phyloP scores from a whole-genome alignment of 2,888 invertebrate species.

The Eupithecia subfuscata region DNA sequence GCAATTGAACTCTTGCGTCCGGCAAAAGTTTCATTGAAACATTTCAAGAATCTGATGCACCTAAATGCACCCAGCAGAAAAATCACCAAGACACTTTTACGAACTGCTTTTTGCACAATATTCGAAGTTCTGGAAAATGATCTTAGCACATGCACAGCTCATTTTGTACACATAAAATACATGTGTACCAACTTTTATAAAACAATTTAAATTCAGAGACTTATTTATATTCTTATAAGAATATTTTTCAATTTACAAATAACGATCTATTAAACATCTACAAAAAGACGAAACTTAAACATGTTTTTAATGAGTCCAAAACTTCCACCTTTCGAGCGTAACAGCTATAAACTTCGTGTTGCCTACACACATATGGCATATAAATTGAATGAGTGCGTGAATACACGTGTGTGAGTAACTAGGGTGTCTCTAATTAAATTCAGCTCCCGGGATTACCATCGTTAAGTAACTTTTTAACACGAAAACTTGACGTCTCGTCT shows the following conservation, averaged over 20 bases:
- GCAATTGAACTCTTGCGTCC: neutral
- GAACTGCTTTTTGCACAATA: neutral
- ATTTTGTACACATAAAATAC: too few relatives aligned
- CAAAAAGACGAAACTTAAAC: neutral
- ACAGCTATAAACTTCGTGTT: neutral
- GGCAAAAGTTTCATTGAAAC: neutral
- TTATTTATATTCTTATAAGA: neutral
- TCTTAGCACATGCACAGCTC: too few relatives aligned
- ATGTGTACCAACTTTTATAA: too few relatives aligned
- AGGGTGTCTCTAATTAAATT: slow-evolving; percentile 49
- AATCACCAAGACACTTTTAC: too few relatives aligned
- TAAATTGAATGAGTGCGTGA: slow-evolving; percentile 6
- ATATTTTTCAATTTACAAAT: slow-evolving; percentile 1
- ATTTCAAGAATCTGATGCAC: too few relatives aligned
- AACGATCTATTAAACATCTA: slow-evolving; percentile 5
- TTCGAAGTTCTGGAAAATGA: neutral
- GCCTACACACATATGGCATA: neutral
- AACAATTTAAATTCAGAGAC: neutral
- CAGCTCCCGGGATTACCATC: slow-evolving; percentile 50
- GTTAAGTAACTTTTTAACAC: slow-evolving; percentile 45
- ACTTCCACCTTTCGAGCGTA: neutral
- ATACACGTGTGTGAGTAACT: slow-evolving; percentile 27
- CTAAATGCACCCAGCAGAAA: neutral
- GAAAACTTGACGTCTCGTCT: slow-evolving; percentile 40
- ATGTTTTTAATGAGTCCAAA: slow-evolving; percentile 14